phyloP scores from a whole-genome alignment of 2,797 vertebrate species.

The Gambusia yucatana region DNA sequence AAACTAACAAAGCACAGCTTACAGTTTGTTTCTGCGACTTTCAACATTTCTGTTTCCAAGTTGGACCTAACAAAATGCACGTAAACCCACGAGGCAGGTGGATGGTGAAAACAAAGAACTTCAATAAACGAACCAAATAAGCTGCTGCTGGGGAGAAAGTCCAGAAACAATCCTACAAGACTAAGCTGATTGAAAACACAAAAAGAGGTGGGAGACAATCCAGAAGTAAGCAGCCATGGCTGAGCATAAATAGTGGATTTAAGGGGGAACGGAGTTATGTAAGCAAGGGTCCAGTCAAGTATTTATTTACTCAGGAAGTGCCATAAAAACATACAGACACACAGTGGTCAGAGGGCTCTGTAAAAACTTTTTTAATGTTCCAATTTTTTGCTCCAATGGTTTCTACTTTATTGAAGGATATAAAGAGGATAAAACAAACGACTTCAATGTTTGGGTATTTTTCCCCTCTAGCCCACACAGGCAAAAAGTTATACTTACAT shows the following conservation, averaged over 20 bases:
- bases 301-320: not conserved
- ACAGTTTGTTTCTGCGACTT: not conserved
- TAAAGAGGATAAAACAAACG: not conserved
- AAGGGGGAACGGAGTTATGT: not conserved
- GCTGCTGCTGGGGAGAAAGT: not conserved
- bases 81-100: not conserved
- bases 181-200: conserved; percentile 2
- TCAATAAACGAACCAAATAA: not conserved
- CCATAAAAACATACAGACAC: not conserved
- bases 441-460: not conserved
- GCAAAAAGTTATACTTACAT: not conserved
- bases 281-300: not conserved
- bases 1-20: not conserved
- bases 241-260: conserved; percentile 7
- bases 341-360: not conserved
- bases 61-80: not conserved
- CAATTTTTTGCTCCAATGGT: not conserved
- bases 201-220: conserved; percentile 2
- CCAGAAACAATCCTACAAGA: conserved; percentile 1
- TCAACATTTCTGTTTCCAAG: not conserved
- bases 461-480: not conserved
- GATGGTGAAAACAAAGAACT: conserved; percentile 2
- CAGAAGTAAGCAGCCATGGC: not conserved
- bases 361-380: not conserved
- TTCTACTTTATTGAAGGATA: not conserved